phyloP scores from a whole-genome alignment of 2,888 invertebrate genomes.

The Lasiommata megera region DNA sequence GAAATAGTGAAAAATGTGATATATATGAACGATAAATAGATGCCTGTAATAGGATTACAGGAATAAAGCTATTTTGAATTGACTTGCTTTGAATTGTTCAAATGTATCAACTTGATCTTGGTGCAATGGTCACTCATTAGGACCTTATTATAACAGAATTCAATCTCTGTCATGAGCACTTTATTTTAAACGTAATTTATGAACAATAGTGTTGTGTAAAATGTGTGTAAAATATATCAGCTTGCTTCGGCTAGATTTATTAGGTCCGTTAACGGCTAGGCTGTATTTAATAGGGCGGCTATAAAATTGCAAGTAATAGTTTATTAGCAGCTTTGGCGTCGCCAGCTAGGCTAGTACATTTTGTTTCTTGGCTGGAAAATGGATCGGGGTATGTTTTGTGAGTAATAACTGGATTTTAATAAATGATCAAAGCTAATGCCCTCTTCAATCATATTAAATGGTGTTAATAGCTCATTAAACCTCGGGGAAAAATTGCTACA shows the following conservation, averaged over 20 bases:
- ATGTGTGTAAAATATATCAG: conserved; percentile 11
- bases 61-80: too few relatives aligned
- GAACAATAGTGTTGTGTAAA: conserved; percentile 11
- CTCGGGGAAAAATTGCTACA: too few relatives aligned
- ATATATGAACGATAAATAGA: too few relatives aligned
- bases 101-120: too few relatives aligned
- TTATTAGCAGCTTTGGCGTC: conserved; percentile 25
- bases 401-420: neutral
- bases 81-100: too few relatives aligned
- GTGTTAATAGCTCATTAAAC: too few relatives aligned
- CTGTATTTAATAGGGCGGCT: conserved; percentile 25
- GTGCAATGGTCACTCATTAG: neutral
- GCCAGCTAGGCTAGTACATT: conserved; percentile 21
- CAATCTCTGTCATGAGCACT: conserved; percentile 29
- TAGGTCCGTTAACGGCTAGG: conserved; percentile 14
- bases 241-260: conserved; percentile 19
- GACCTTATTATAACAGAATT: conserved; percentile 5
- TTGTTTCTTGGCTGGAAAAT: conserved; percentile 21
- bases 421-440: too few relatives aligned
- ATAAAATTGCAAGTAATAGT: conserved; percentile 29
- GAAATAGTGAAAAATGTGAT: too few relatives aligned
- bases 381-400: conserved; percentile 8
- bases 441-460: too few relatives aligned
- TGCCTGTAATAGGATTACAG: too few relatives aligned
- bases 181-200: conserved; percentile 16